These are phyloP conservation scores for Leistus spinibarbis DNA, from an alignment of 2,888 invertebrate genomes.

Conservation along the genomic window DNA sequence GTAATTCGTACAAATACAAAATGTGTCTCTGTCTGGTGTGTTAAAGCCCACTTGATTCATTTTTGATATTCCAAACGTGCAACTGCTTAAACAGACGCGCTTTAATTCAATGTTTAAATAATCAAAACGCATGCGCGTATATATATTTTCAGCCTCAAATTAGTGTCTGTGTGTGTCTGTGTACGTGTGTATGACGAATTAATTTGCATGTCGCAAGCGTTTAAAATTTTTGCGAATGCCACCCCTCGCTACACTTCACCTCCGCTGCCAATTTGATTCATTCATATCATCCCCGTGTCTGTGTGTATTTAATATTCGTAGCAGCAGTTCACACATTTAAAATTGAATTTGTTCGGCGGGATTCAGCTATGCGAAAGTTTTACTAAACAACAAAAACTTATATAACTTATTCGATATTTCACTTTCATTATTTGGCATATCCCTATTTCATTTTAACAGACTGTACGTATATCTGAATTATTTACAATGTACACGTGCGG, in stretches of 20 bases:
- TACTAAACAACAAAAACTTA: not conserved
- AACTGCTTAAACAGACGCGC: conserved; percentile 6
- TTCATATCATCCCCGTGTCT: conserved; percentile 11
- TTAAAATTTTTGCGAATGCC: conserved; percentile 22
- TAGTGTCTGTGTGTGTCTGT: not conserved
- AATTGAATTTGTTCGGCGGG: conserved; percentile 24
- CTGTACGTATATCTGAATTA: not conserved
- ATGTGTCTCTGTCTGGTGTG: no score
- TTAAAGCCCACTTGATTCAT: conserved; percentile 1
- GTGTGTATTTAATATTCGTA: conserved; percentile 30
- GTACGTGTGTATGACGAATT: conserved; percentile 16
- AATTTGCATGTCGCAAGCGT: conserved; percentile 24
- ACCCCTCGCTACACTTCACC: no score
- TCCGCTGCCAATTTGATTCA: conserved; percentile 25
- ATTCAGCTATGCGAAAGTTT: not conserved
- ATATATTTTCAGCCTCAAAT: no score
- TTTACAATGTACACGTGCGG: not conserved
- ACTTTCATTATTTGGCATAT: not conserved
- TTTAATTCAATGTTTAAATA: conserved; percentile 1
- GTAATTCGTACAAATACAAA: not conserved
- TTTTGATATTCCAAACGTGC: conserved; percentile 16
- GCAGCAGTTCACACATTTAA: conserved; percentile 34
- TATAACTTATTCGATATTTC: not conserved
- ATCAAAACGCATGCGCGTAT: not conserved
- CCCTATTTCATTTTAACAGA: not conserved